Conservation (phyloP, 2,888 invertebrate genomes). For the Atherix ibis region DNA sequence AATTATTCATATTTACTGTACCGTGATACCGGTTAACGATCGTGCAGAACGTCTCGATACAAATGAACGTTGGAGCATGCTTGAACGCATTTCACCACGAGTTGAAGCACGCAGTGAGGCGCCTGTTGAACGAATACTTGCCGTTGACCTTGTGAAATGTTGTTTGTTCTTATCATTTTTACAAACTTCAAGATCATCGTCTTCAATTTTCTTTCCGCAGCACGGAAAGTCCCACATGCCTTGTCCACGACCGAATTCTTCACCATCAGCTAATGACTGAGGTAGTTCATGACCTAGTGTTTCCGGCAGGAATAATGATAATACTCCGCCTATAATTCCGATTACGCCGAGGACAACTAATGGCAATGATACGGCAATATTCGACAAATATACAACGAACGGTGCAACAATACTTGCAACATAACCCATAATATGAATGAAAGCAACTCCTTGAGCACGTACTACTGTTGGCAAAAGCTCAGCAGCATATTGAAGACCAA, state of each 20-base stretch:
- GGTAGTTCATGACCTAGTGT: constrained; percentile 74
- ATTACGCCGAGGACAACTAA: constrained; percentile 61
- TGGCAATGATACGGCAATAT: constrained; percentile 54
- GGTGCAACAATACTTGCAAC: constrained; percentile 70
- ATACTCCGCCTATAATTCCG: constrained; percentile 55
- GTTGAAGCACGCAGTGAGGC: constrained; percentile 44
- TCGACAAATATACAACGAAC: constrained; percentile 67
- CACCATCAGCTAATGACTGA: constrained; percentile 72
- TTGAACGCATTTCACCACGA: constrained; percentile 47
- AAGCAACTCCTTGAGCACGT: constrained; percentile 69
- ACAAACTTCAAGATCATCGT: constrained; percentile 21
- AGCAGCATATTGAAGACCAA: constrained; percentile 77
- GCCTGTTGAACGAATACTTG: constrained; percentile 26
- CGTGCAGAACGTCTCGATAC: constrained; percentile 35
- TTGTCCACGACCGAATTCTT: constrained; percentile 67
- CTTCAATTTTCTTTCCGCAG: constrained; percentile 42
- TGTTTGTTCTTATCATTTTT: constrained; percentile 11
- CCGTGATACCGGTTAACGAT: constrained; percentile 17
- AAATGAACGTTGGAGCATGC: constrained; percentile 38
- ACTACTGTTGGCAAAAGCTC: constrained; percentile 78
- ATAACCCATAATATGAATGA: constrained; percentile 79
- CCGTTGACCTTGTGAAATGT: constrained; percentile 27
- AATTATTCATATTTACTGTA: too few relatives aligned
- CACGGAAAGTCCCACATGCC: constrained; percentile 71
- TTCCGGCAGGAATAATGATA: constrained; percentile 71